These are phyloP conservation scores for Platycnemis pennipes DNA, from an alignment of 2,888 invertebrate species.

Conservation along the genomic window DNA sequence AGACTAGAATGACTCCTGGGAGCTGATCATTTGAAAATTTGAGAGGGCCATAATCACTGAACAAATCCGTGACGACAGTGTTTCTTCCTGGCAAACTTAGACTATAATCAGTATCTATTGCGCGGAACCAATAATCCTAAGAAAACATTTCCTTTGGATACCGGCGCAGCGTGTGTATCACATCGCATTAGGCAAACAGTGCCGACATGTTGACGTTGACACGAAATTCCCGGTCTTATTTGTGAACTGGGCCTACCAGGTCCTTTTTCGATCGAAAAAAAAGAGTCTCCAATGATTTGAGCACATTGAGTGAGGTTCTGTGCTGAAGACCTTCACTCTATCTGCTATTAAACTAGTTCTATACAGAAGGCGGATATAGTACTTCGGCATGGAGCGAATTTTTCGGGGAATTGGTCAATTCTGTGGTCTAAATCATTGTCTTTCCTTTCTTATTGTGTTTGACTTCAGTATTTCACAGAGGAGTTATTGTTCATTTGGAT, in stretches of 20 bases:
- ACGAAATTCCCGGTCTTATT: neutral
- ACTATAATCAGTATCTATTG: neutral
- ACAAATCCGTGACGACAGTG: neutral
- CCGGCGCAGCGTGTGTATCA: neutral
- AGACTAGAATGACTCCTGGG: neutral
- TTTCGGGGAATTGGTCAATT: no score
- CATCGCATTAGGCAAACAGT: neutral
- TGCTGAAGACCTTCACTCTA: no score
- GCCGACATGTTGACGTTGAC: neutral
- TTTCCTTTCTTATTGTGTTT: no score
- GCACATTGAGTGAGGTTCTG: no score
- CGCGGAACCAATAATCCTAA: neutral
- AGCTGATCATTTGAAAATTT: neutral
- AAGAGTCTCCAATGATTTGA: neutral
- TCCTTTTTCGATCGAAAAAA: neutral
- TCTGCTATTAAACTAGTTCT: no score
- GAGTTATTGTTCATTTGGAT: no score
- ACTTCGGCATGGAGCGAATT: no score
- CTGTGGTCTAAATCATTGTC: no score
- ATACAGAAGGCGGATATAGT: no score
- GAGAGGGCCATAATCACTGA: neutral
- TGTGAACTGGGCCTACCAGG: neutral
- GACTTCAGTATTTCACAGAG: no score
- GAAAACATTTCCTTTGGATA: neutral
- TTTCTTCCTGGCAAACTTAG: constrained; percentile 8